These are phyloP conservation scores for Enteromius viviparus DNA, from an alignment of 2,797 vertebrate species.

Conservation along the genomic window DNA sequence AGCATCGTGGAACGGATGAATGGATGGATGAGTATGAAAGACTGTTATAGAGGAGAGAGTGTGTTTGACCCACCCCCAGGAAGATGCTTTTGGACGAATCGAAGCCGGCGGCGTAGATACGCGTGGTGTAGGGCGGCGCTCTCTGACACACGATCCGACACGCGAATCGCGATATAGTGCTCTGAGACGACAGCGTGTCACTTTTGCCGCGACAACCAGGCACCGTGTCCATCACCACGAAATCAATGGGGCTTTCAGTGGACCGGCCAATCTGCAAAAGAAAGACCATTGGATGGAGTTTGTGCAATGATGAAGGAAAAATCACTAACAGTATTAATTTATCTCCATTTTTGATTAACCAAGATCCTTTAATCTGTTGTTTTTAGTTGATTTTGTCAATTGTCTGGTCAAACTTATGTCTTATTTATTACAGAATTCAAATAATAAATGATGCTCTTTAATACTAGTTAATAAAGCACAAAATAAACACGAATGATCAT, in stretches of 20 bases:
- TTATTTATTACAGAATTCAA: not conserved
- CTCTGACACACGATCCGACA: conserved; percentile 95
- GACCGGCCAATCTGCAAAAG: conserved; percentile 87
- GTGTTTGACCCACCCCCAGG: conserved; percentile 81
- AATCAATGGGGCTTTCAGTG: conserved; percentile 93
- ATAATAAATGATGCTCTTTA: not conserved
- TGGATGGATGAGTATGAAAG: conserved; percentile 32
- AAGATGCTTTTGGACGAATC: conserved; percentile 97
- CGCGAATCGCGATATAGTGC: conserved; percentile 95
- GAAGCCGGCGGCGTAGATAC: conserved; percentile 93
- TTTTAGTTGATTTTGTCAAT: not conserved
- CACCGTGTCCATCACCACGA: conserved; percentile 89
- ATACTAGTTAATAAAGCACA: not conserved
- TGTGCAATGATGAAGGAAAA: not conserved
- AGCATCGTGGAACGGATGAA: conserved; percentile 32
- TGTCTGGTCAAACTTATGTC: not conserved
- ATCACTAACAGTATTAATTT: no score
- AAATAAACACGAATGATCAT: not conserved
- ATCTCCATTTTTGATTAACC: no score
- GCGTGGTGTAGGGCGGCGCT: conserved; percentile 85
- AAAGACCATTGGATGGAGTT: not conserved
- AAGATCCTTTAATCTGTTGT: not conserved
- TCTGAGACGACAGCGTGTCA: conserved; percentile 84
- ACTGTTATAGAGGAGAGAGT: conserved; percentile 29
- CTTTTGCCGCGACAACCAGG: conserved; percentile 82